Percentiles rank a stretch among this genome's conserved stretches.
These are phyloP conservation scores for Himalopsyche japonica DNA, from an alignment of 2,888 invertebrate genomes.

Conservation along the genomic window DNA sequence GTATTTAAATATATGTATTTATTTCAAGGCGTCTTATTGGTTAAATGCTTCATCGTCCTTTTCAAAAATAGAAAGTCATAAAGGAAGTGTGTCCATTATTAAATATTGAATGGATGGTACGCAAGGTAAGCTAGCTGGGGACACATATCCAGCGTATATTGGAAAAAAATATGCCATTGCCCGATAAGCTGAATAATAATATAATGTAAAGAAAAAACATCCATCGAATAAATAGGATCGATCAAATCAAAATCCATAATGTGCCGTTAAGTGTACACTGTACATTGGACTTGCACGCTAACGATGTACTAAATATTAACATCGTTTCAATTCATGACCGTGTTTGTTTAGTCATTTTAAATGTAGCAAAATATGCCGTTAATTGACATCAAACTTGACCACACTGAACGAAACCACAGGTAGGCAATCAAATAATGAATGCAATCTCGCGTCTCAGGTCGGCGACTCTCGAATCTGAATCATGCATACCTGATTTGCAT, in stretches of 20 bases:
- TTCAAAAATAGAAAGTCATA: not conserved
- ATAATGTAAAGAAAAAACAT: not conserved
- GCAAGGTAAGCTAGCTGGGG: too few species aligned
- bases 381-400: slow-evolving; percentile 1
- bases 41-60: too few species aligned
- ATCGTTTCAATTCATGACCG: not conserved
- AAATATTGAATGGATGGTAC: not conserved
- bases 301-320: not conserved
- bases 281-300: not conserved
- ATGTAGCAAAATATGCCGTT: not conserved
- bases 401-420: not conserved
- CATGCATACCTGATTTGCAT: not conserved
- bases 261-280: not conserved
- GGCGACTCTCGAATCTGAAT: not conserved
- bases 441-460: not conserved
- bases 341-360: not conserved
- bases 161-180: not conserved
- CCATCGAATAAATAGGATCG: not conserved
- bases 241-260: not conserved
- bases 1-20: too few species aligned
- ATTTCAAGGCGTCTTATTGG: too few species aligned
- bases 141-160: too few species aligned
- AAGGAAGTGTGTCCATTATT: not conserved
- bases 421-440: not conserved
- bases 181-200: not conserved